Base-by-base conservation (phyloP, 2,113 vertebrate species). In the Elgaria multicarinata region DNA sequence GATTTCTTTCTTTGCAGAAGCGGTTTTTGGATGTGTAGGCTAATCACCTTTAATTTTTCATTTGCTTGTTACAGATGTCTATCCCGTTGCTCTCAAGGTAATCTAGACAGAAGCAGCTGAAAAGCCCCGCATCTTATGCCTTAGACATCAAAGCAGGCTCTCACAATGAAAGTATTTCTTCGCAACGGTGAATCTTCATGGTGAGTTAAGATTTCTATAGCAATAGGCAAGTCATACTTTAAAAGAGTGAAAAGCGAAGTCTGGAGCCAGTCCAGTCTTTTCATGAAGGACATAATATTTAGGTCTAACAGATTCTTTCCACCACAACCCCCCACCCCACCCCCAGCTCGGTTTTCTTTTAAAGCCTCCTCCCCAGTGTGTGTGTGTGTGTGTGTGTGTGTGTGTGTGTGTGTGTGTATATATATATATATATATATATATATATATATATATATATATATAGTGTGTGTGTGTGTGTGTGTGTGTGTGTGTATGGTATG, bases 161-260 rank as follows among this genome's bases (percentile, higher is more conserved):
- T 74, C 96, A 99, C 98, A 99, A 99, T 98, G 98, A 53, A 98
- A 96, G 97, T 97, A 98, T 98, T 99, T 98, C 98, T 98, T 98
- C 98, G 97, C 98, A 97, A 98, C 98, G 98, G 98, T 98, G 98
- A 98, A 99, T 99, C 99, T 99, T 99, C 99, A 99, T 97, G 99
- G 98, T 99, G 98, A 99, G 98, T 99, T 99, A 99, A 98, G 98
- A 98, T 98, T 99, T 99, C 98, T 98, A 99, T 98, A 97, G 98
- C 98, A 98, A 98, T 98, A 97, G 98, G 97, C 98, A 98, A 99
- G 98, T 98, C 98, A 98, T 98, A 99, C 98, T 99, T 98, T 98
- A 98, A 98, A 98, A 98, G 98, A 98, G 98, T 98, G 98, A 98
- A 98, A 98, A 97, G 97, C 98, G 95, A 97, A 97, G 97, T 98